Evolutionary conservation across 2,113 vertebrate genomes (phyloP), one percentile per base, ranked within the genome.

Genomic region (Anhinga anhinga): DNA sequence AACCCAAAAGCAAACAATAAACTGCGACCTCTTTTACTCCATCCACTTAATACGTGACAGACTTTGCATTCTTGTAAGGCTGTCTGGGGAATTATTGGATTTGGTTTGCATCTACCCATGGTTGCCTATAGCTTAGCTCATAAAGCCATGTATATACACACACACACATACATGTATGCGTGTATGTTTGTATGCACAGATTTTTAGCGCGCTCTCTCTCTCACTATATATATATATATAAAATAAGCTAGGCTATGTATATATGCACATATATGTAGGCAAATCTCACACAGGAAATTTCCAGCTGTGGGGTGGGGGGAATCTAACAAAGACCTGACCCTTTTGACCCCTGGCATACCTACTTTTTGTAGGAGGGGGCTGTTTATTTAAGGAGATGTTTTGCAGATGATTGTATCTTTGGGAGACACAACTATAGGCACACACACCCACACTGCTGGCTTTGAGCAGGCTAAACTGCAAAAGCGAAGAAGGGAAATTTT

Each of bases 351-450:
- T 49, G 18, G 47, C 77, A 95, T 93, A 94, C 93, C 90, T 97
- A 65, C 7, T 71, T 93, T 89, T 92, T 95, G 86, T 81, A 94
- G 81, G 66, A 96, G 45, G 27, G 42, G 42, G 25, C 29, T 97
- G 91, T 97, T 97, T 97, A 97, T 93, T 95, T 95, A 95, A 79
- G 90, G 49, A 95, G 65, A 74, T 63, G 52, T 56, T 95, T 82
- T 65, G n/a, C 32, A 82, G 53, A 63, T 82, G n/a, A 66, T 82
- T 76, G 40, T 72, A 29, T 84, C 83, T 87, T 90, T 47, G 67
- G 82, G n/a, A 93, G 56, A 63, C 52, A 80, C 14, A 56, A 18
- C 42, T 52, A 38, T 9, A 7, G 18, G 2, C 22, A 32, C 36
- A 36, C 19, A 30, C 11, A n/a, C 47, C 58, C 14, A 44, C 47